A percentile compares a stretch with the other conserved stretches of the same genome.
Conservation (phyloP, 2,113 vertebrate genomes). For the Calypte anna region DNA sequence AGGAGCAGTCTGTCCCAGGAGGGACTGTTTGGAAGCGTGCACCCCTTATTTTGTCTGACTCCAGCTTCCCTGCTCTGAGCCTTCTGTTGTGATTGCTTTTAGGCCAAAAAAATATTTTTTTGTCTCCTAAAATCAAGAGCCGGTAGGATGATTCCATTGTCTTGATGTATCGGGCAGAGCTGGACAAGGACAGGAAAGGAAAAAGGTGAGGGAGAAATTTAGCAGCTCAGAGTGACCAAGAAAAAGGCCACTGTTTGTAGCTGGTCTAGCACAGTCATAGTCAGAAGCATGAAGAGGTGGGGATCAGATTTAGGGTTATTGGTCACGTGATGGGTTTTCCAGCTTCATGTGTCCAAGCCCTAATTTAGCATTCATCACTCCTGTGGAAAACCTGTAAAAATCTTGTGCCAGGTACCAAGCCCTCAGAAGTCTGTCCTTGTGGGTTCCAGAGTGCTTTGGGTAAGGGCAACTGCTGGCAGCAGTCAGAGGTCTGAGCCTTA, state of each 20-base stretch:
- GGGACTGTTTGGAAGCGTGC: background rate
- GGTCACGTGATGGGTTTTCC: background rate
- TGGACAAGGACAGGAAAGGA: background rate
- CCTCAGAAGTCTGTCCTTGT: background rate
- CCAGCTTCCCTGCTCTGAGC: background rate
- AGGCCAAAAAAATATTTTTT: background rate
- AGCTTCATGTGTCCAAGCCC: background rate
- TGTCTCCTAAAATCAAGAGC: conserved; percentile 33
- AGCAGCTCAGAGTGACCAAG: background rate
- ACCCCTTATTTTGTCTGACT: background rate
- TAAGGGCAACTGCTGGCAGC: background rate
- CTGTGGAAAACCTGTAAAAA: background rate
- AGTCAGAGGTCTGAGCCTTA: background rate
- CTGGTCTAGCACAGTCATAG: background rate
- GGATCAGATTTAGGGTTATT: background rate
- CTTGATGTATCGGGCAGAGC: background rate
- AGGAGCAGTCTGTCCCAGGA: background rate
- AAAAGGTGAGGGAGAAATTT: background rate
- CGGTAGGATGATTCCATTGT: background rate
- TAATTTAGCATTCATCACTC: background rate
- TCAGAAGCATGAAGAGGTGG: background rate
- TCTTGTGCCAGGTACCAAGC: background rate
- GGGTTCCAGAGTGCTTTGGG: background rate
- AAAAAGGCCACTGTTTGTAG: background rate
- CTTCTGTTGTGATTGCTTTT: background rate